A percentile compares a stretch with the other conserved stretches of the same genome.
These are phyloP conservation scores for Mesitornis unicolor DNA, from an alignment of 2,113 vertebrate genomes.

Conservation along the genomic window DNA sequence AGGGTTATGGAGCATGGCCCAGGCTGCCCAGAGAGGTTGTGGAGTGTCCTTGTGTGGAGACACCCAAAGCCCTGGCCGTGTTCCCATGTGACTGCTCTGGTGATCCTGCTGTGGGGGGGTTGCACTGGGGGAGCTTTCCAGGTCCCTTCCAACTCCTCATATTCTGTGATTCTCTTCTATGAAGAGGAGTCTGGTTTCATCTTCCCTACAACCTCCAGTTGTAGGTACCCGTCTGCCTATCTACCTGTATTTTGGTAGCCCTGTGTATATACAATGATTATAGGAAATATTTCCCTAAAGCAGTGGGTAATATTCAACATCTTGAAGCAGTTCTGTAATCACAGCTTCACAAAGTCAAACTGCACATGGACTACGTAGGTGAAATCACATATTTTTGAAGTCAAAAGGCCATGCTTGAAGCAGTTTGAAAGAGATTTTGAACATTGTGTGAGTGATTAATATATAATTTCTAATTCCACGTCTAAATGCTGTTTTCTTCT, in stretches of 20 bases:
- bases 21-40: too few species aligned
- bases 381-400: neutral
- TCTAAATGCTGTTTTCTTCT: neutral
- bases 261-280: rapidly evolving
- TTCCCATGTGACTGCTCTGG: too few species aligned
- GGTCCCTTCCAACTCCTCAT: too few species aligned
- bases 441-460: neutral
- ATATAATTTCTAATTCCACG: neutral
- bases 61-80: too few species aligned
- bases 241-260: neutral
- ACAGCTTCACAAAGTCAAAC: neutral
- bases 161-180: too few species aligned
- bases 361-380: neutral
- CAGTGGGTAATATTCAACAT: neutral
- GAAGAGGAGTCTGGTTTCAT: neutral
- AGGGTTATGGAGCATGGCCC: too few species aligned
- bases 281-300: neutral
- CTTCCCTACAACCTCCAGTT: neutral
- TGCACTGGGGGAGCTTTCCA: too few species aligned
- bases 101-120: too few species aligned
- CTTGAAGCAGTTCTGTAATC: neutral
- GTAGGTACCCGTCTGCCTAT: neutral
- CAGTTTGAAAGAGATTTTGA: neutral
- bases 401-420: neutral
- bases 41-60: too few species aligned